Evolutionary conservation across 1,140 invertebrate genomes (phyloP).

Genomic region (Ladona fulva): DNA sequence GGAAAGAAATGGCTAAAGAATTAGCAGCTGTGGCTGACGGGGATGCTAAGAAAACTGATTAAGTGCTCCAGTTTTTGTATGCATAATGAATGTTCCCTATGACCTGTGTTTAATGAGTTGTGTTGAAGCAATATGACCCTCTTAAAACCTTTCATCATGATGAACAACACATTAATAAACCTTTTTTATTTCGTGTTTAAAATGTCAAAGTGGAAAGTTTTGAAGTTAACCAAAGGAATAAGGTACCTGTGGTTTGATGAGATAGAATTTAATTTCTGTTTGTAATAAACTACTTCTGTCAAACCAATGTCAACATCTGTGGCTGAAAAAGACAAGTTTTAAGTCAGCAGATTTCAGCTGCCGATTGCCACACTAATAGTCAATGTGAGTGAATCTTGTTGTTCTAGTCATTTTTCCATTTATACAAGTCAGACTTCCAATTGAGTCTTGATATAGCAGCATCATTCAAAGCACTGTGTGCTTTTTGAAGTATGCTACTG

Average conservation of each 20-base stretch:
- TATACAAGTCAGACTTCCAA: background rate
- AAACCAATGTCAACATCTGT: background rate
- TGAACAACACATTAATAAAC: background rate
- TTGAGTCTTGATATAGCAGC: too few species aligned
- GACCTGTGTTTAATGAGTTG: background rate
- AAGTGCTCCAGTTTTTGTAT: constrained; percentile 25
- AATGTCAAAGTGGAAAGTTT: constrained; percentile 10
- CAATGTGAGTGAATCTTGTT: background rate
- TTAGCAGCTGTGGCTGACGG: constrained; percentile 37
- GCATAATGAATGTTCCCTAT: background rate
- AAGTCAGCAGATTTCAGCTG: background rate
- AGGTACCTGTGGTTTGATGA: background rate
- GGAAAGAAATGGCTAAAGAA: constrained; percentile 32
- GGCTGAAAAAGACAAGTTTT: background rate
- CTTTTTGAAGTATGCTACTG: too few species aligned
- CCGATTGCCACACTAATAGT: background rate
- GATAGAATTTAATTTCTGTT: background rate
- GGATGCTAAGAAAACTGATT: constrained; percentile 41
- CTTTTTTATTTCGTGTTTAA: background rate
- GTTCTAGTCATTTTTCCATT: constrained; percentile 1
- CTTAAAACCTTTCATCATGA: background rate
- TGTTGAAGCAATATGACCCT: background rate
- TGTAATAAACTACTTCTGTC: background rate
- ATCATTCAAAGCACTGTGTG: too few species aligned
- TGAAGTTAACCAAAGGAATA: background rate